phyloP scores from a whole-genome alignment of 53 echinoderm and acorn worm genomes.

The Holothuria scabra region DNA sequence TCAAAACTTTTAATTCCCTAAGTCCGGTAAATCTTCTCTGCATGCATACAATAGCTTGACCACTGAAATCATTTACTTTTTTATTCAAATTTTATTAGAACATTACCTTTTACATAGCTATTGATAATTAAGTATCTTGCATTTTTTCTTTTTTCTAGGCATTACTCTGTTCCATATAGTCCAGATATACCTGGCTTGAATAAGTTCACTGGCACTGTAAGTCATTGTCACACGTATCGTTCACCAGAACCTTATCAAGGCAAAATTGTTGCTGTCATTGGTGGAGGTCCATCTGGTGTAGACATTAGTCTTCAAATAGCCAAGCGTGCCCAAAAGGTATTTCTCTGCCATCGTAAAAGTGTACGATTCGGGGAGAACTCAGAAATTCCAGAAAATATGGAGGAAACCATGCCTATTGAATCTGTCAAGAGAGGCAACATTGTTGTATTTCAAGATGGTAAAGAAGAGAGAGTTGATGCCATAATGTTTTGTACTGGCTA shows the following conservation, averaged over 20 bases:
- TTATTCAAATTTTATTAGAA: too few species aligned
- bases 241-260: slow-evolving; percentile 69
- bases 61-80: too few species aligned
- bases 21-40: too few species aligned
- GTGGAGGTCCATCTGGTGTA: slow-evolving; percentile 75
- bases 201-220: slow-evolving; percentile 67
- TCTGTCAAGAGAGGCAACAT: slow-evolving; percentile 21
- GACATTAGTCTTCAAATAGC: slow-evolving; percentile 77
- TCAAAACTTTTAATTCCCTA: too few species aligned
- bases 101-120: neutral
- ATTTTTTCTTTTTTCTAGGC: slow-evolving; percentile 55
- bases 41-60: too few species aligned
- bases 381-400: slow-evolving; percentile 67
- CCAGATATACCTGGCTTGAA: slow-evolving; percentile 75
- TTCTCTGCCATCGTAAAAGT: slow-evolving; percentile 68
- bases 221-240: slow-evolving; percentile 90
- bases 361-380: slow-evolving; percentile 10
- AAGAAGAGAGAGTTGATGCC: slow-evolving; percentile 57
- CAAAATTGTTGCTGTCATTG: slow-evolving; percentile 69
- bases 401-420: slow-evolving; percentile 59
- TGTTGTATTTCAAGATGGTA: slow-evolving; percentile 64
- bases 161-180: slow-evolving; percentile 72
- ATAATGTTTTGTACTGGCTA: slow-evolving; percentile 90
- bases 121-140: neutral
- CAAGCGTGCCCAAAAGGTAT: slow-evolving; percentile 54